phyloP scores from a whole-genome alignment of 2,113 vertebrate species.

The Thinocorus orbignyianus region DNA sequence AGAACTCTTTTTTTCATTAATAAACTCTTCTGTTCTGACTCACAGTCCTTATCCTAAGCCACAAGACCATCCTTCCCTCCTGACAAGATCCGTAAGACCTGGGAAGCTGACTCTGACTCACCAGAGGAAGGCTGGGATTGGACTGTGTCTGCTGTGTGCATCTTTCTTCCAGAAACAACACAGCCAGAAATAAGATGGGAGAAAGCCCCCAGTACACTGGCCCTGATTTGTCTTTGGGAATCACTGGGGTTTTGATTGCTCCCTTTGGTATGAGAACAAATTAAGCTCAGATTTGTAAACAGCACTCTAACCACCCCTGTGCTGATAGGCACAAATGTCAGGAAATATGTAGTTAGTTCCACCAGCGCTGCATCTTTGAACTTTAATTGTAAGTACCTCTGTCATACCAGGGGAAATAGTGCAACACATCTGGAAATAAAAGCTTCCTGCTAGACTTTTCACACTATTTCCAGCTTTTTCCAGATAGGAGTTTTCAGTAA shows the following conservation, averaged over 20 bases:
- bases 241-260: background rate
- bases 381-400: background rate
- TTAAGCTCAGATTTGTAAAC: background rate
- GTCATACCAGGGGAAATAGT: background rate
- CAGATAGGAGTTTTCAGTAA: background rate
- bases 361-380: background rate
- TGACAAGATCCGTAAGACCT: background rate
- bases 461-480: constrained; percentile 18
- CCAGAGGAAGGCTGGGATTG: background rate
- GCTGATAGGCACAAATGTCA: background rate
- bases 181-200: background rate
- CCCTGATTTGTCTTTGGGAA: background rate
- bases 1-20: background rate
- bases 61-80: constrained; percentile 7
- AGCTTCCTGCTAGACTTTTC: background rate
- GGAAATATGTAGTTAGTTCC: constrained; percentile 18
- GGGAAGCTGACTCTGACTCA: constrained; percentile 43
- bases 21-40: constrained; percentile 2
- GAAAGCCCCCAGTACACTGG: background rate
- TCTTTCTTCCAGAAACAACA: background rate
- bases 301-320: background rate
- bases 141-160: background rate
- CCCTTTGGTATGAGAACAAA: background rate
- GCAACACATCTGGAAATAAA: constrained; percentile 27
- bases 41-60: background rate